Evolutionary conservation across 2,888 invertebrate species (phyloP).

Genomic region (Synergus japonicus): DNA sequence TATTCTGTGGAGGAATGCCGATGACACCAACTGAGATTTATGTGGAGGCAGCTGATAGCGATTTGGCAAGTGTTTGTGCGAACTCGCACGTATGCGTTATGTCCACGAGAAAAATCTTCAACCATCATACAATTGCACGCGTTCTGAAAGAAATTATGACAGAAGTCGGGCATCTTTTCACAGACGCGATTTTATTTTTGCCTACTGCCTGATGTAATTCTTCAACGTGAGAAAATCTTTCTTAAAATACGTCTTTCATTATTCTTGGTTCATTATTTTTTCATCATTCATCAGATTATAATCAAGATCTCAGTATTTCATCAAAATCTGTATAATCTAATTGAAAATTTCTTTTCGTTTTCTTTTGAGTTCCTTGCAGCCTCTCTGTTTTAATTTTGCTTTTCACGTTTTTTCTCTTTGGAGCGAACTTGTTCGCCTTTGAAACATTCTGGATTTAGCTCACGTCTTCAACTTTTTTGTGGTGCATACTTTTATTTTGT

Average conservation of each 20-base stretch:
- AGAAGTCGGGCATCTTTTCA: constrained; percentile 19
- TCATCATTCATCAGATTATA: not conserved
- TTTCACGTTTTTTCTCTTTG: not conserved
- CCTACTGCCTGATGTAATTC: not conserved
- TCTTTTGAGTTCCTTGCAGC: not conserved
- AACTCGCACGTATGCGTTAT: constrained; percentile 47
- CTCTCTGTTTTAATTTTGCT: not conserved
- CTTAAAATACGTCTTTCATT: not conserved
- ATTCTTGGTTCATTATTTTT: not conserved
- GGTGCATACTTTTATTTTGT: not conserved
- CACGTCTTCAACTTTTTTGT: not conserved
- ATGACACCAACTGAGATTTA: constrained; percentile 60
- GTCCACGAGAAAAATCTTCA: constrained; percentile 51
- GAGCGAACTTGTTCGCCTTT: not conserved
- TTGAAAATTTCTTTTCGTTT: not conserved
- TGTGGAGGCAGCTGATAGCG: constrained; percentile 63
- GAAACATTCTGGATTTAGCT: constrained; percentile 7
- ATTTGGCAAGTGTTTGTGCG: constrained; percentile 60
- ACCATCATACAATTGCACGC: constrained; percentile 41
- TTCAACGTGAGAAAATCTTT: not conserved
- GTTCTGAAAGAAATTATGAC: constrained; percentile 31
- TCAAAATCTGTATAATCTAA: too few relatives aligned
- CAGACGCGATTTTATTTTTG: constrained; percentile 1
- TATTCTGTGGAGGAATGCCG: constrained; percentile 60
- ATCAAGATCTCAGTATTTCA: too few relatives aligned